A percentile compares a stretch with the other conserved stretches of the same genome.
phyloP scores from a whole-genome alignment of 2,888 invertebrate species.

The Fabriciana adippe region DNA sequence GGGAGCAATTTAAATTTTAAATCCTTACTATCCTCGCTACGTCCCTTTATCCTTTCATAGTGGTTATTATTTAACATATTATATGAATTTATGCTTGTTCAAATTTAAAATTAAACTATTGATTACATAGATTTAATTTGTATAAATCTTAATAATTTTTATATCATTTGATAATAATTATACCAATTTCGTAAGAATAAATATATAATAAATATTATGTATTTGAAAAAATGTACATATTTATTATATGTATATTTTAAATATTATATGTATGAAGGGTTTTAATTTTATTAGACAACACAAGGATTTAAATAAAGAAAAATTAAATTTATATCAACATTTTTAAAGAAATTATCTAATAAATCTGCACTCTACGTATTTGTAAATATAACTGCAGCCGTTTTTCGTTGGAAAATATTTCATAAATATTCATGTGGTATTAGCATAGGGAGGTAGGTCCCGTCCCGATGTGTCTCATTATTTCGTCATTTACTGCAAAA shows the following conservation, averaged over 20 bases:
- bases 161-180: too few relatives aligned
- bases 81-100: not conserved
- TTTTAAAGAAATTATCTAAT: constrained; percentile 4
- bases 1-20: constrained; percentile 72
- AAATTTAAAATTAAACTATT: too few relatives aligned
- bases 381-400: constrained; percentile 43
- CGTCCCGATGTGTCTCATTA: constrained; percentile 69
- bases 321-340: not conserved
- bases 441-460: constrained; percentile 67
- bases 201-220: too few relatives aligned
- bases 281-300: not conserved
- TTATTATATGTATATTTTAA: too few relatives aligned
- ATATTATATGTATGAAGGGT: not conserved
- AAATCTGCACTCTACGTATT: constrained; percentile 26
- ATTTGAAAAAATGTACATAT: too few relatives aligned
- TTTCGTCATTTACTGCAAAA: constrained; percentile 78
- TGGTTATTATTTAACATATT: constrained; percentile 31
- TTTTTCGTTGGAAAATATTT: constrained; percentile 64
- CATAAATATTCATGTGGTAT: constrained; percentile 80
- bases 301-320: not conserved
- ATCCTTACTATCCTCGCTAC: constrained; percentile 33
- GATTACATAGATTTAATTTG: too few relatives aligned
- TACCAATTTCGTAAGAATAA: too few relatives aligned
- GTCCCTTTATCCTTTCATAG: constrained; percentile 30
- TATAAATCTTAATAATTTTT: too few relatives aligned